Percentiles rank a stretch among this genome's conserved stretches.
Conservation (phyloP, 1,140 invertebrate species). For the Alviniconcha marisindica region DNA sequence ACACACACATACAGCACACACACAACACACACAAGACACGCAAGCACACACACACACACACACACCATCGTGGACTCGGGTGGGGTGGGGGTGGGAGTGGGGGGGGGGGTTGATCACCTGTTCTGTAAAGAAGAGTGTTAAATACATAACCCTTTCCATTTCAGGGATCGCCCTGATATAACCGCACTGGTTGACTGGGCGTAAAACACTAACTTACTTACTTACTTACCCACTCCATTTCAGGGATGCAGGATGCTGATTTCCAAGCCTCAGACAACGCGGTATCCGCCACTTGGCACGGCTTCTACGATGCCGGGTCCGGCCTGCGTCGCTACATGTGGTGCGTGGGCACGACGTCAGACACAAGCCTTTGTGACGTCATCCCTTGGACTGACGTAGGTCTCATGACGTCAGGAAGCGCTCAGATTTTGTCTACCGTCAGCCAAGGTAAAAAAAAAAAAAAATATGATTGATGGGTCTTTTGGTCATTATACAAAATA, state of each 20-base stretch:
- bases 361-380: conserved; percentile 46
- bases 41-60: too few species aligned
- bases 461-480: not conserved
- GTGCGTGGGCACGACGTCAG: conserved; percentile 52
- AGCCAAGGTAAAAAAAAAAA: not conserved
- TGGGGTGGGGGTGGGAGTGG: too few species aligned
- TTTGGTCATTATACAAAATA: not conserved
- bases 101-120: too few species aligned
- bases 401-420: not conserved
- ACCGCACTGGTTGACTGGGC: too few species aligned
- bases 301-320: conserved; percentile 56
- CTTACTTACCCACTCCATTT: too few species aligned
- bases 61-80: too few species aligned
- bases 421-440: not conserved
- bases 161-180: too few species aligned
- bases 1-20: too few species aligned
- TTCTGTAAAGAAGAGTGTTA: not conserved
- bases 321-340: conserved; percentile 52
- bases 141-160: not conserved
- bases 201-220: too few species aligned
- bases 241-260: conserved; percentile 32
- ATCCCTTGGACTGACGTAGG: conserved; percentile 40
- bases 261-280: not conserved
- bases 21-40: too few species aligned
- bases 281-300: conserved; percentile 48